These are phyloP conservation scores for Peromyscus californicus DNA, from an alignment of 2,113 vertebrate genomes.

Conservation along the genomic window DNA sequence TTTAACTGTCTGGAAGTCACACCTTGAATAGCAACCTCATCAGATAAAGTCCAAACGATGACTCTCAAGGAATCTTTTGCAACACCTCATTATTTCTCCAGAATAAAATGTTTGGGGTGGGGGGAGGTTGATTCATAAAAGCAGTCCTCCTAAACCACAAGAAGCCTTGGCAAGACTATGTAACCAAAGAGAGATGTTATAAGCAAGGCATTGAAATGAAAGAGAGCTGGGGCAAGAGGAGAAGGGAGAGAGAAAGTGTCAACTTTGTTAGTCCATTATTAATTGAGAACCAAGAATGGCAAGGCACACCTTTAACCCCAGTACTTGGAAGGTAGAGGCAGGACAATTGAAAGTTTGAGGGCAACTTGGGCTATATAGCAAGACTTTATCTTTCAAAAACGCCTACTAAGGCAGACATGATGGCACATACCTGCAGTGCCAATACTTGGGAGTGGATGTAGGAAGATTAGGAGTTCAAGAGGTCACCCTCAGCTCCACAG, in stretches of 20 bases:
- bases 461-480: not conserved
- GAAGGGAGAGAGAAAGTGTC: not conserved
- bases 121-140: rapidly evolving
- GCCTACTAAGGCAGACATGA: not conserved
- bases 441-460: not conserved
- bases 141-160: not conserved
- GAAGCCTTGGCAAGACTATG: not conserved
- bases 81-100: not conserved
- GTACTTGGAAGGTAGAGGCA: not conserved
- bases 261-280: not conserved
- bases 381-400: not conserved
- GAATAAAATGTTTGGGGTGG: not conserved
- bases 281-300: not conserved
- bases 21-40: not conserved
- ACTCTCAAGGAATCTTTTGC: not conserved
- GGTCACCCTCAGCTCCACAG: not conserved
- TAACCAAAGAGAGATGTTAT: not conserved
- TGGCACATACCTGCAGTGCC: not conserved
- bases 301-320: not conserved
- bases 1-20: not conserved
- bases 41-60: not conserved
- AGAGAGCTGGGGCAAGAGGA: not conserved
- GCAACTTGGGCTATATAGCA: not conserved
- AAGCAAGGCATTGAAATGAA: not conserved
- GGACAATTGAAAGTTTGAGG: not conserved